Conservation (phyloP, 2,113 vertebrate genomes). For the Corvus cornix region DNA sequence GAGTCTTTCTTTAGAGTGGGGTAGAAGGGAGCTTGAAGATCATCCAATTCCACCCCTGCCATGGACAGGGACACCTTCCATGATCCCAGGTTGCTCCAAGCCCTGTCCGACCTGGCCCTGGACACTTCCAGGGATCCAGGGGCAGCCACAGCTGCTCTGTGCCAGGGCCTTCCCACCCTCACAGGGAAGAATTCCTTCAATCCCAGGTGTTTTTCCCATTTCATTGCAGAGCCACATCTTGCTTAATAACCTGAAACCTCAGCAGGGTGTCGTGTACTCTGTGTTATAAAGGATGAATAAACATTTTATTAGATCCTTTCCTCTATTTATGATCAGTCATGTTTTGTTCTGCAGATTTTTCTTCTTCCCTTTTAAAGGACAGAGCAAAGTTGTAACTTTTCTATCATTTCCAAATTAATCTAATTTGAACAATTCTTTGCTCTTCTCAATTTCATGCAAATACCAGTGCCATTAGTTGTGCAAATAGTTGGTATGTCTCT, state of each 20-base stretch:
- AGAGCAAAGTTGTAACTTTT: neutral
- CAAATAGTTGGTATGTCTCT: slow-evolving; percentile 49
- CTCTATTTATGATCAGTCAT: slow-evolving; percentile 13
- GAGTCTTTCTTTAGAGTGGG: neutral
- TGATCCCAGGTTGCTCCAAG: accelerated
- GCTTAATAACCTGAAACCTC: slow-evolving; percentile 30
- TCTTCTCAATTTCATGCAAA: slow-evolving; percentile 51
- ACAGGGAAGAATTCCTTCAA: neutral
- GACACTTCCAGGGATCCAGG: neutral
- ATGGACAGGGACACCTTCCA: neutral
- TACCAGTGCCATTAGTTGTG: slow-evolving; percentile 13
- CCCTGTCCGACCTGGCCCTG: neutral
- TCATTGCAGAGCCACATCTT: neutral
- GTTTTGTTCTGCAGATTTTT: neutral
- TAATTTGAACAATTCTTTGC: slow-evolving; percentile 18
- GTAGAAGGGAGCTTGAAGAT: neutral
- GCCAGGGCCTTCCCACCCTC: neutral
- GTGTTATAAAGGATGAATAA: neutral
- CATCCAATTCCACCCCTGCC: neutral
- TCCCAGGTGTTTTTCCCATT: neutral
- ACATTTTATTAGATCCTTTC: slow-evolving; percentile 8
- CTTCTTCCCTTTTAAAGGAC: neutral
- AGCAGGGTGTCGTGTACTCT: neutral
- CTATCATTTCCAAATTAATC: slow-evolving; percentile 22
- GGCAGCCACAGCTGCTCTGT: neutral